Evolutionary conservation across 1,140 invertebrate genomes (phyloP), one percentile per base, ranked within the genome.

Genomic region (Sycophaga agraensis): DNA sequence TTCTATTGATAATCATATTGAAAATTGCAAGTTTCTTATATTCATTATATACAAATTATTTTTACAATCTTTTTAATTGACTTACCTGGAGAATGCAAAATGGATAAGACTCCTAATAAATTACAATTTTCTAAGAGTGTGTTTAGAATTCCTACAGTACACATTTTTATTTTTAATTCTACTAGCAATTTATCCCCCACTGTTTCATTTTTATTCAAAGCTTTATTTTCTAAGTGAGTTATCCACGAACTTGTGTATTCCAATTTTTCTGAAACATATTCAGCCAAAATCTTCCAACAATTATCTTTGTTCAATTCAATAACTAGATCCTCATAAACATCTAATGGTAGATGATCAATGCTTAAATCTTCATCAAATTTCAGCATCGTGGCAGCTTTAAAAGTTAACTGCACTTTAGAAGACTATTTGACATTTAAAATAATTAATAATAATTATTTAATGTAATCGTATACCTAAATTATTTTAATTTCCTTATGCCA

Each of bases 81-180:
- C 55, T 37, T 65, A 74, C 74, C 73, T 70, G 73, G 67, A 39
- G 59, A 17, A 24, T 58, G 61, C 56, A 77, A 60, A 53, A 73
- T 48, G 2, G 70, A 75, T 12, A 73, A 53, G n/a, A 67, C 63
- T 12, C 58, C 59, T 7, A 60, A 14, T 34, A 77, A 69, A 40
- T 70, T 59, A 34, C 73, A 73, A 24, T 73, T 60, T 49, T 67
- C 57, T 11, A 76, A 57, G 16, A 75, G 26, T 26, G 37, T 51
- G 46, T 59, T 53, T 7, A 77, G 59, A 49, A 68, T 63, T 64
- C 65, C 72, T 19, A 75, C 49, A 8, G 66, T 72, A 17, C 73
- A 76, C 69, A 74, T 67, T 65, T 69, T 68, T 43, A 66, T 66
- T 43, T 62, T 66, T 26, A 77, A 61, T 58, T 75, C 68, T 12